Base-by-base conservation (phyloP, 2,797 vertebrate genomes). In the Setipinna tenuifilis region DNA sequence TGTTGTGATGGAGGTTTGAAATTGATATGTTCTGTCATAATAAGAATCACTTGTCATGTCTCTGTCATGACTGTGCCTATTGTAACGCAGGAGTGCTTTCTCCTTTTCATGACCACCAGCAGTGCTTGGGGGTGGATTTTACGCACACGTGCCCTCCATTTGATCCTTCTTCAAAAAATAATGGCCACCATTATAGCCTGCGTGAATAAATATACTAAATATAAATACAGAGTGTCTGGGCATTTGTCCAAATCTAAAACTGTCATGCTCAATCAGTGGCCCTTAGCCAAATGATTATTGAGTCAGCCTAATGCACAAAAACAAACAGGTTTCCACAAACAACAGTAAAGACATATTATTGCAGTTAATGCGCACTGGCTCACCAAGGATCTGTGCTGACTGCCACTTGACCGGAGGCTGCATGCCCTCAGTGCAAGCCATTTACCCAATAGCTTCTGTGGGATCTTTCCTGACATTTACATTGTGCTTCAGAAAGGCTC, bases 401-500 rank as follows among this genome's bases (percentile, higher is more conserved):
- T 31, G 65, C 25, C 14, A 35, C 50, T 54, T 54, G 50, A 54
- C 50, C 50, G 3, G 25, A 28, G 11, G 23, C 25, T 71, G 65
- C 14, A 54, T 54, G 50, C 50, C 50, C 50, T 54, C 9, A 14
- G 50, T 3, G 50, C 9, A 54, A 54, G 14, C 65, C 25, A 4
- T 71, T 71, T 71, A 25, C 65, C 65, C 25, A 17, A 1, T 35
- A 81, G 81, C 61, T 61, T 48, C 82, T 87, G 86, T 65, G 85
- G 44, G 59, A n/a, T 62, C 68, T 71, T 17, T 19, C 3, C 9
- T 90, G 88, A 84, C 88, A 85, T 88, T 85, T 83, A 7, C 46
- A 85, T 89, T 88, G 83, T 85, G 84, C 86, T 85, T 82, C 83
- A 84, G 87, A 58, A 82, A 86, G 81, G 19, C 19, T 54, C 91